Evolutionary conservation across 2,888 invertebrate genomes (phyloP).

Genomic region (Drosophila testacea): DNA sequence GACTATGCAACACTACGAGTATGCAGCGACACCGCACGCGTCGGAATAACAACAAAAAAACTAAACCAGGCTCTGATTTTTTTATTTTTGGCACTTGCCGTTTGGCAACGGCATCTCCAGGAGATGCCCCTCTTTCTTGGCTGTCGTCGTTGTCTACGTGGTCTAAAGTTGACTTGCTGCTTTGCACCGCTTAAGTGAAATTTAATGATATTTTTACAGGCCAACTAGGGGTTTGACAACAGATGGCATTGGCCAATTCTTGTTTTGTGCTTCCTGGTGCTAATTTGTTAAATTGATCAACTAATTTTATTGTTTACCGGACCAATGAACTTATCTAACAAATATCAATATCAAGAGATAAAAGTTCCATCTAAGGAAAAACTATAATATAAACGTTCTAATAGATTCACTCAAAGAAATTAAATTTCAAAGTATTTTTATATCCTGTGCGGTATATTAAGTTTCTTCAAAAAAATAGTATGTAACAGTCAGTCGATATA

Average conservation of each 20-base stretch:
- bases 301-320: conserved; percentile 55
- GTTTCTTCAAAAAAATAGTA: too few relatives aligned
- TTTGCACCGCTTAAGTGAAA: conserved; percentile 71
- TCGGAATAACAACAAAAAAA: conserved; percentile 54
- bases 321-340: background rate
- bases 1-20: conserved; percentile 26
- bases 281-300: conserved; percentile 66
- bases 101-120: conserved; percentile 28
- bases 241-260: conserved; percentile 54
- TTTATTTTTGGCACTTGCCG: conserved; percentile 62
- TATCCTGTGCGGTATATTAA: too few relatives aligned
- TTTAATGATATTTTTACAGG: conserved; percentile 71
- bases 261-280: conserved; percentile 37
- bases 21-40: conserved; percentile 53
- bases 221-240: conserved; percentile 57
- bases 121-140: conserved; percentile 3
- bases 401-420: too few relatives aligned
- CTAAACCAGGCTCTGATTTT: conserved; percentile 31
- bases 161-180: conserved; percentile 40
- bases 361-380: background rate
- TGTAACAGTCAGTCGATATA: too few relatives aligned
- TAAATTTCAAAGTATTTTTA: too few relatives aligned
- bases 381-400: too few relatives aligned
- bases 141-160: conserved; percentile 12
- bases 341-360: too few relatives aligned